Percentiles rank a stretch among this genome's conserved stretches.
phyloP scores from a whole-genome alignment of 2,888 invertebrate genomes.

The Tetragnatha montana region DNA sequence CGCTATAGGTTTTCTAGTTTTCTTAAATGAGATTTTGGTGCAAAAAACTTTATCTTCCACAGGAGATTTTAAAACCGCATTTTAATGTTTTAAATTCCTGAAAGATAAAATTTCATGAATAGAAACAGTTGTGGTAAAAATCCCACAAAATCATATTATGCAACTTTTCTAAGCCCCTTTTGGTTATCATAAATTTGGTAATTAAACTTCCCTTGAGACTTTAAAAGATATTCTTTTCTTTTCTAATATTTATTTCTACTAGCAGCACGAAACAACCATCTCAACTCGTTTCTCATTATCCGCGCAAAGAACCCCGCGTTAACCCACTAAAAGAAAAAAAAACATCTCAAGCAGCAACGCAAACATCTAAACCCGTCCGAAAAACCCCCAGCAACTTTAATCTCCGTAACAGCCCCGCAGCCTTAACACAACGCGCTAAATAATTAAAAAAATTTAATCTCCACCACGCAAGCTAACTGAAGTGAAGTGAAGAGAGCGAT shows the following conservation, averaged over 20 bases:
- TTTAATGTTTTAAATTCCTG: no score
- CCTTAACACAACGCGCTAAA: constrained; percentile 28
- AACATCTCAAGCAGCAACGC: background rate
- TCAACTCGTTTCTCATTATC: constrained; percentile 27
- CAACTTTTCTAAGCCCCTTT: no score
- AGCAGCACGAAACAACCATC: constrained; percentile 28
- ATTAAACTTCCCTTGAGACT: no score
- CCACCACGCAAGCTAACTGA: background rate
- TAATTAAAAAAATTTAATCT: constrained; percentile 52
- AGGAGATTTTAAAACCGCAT: no score
- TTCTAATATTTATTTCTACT: background rate
- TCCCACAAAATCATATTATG: no score
- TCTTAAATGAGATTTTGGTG: no score
- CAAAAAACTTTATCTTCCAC: no score
- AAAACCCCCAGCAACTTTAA: constrained; percentile 25
- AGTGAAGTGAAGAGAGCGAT: constrained; percentile 7
- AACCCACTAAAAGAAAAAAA: constrained; percentile 10
- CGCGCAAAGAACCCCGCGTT: constrained; percentile 4
- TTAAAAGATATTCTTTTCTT: no score
- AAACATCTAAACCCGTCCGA: constrained; percentile 7
- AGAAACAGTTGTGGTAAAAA: no score
- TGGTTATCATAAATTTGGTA: no score
- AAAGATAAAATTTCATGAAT: no score
- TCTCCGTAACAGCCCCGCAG: constrained; percentile 30
- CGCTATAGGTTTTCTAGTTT: no score